Evolutionary conservation across 2,797 vertebrate genomes (phyloP).

Genomic region (Holocentrus rufus): DNA sequence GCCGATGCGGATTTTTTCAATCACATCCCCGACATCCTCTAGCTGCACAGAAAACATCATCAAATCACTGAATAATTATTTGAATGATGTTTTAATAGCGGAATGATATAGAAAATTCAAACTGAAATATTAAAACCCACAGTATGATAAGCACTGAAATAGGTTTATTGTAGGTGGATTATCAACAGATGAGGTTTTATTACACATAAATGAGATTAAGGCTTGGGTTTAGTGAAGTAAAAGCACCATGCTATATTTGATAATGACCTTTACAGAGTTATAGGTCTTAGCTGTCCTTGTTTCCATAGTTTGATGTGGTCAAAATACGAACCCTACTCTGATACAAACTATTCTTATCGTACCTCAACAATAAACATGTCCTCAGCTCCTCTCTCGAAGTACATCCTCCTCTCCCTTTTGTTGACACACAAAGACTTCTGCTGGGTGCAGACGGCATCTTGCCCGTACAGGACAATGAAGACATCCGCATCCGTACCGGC

Average conservation of each 20-base stretch:
- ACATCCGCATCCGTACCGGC: conserved; percentile 95
- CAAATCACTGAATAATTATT: background rate
- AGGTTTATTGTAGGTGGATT: background rate
- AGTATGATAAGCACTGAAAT: background rate
- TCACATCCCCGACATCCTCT: conserved; percentile 92
- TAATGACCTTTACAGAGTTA: too few species aligned
- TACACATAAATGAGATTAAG: background rate
- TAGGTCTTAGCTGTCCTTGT: too few species aligned
- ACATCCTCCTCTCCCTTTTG: conserved; percentile 93
- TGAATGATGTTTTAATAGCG: background rate
- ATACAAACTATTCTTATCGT: conserved; percentile 11
- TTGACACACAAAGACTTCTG: conserved; percentile 94
- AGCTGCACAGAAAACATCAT: conserved; percentile 77
- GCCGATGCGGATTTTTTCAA: conserved; percentile 96
- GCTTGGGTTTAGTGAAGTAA: background rate
- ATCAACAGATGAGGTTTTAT: background rate
- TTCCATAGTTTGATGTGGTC: too few species aligned
- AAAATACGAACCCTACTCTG: too few species aligned
- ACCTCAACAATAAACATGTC: conserved; percentile 99
- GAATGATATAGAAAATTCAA: too few species aligned
- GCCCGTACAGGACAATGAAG: conserved; percentile 92
- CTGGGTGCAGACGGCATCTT: conserved; percentile 85
- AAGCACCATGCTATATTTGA: background rate
- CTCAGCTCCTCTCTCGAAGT: conserved; percentile 91
- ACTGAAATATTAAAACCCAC: too few species aligned